A percentile compares a stretch with the other conserved stretches of the same genome.
Conservation (phyloP, 2,113 vertebrate species). For the Oenanthe oenanthe region DNA sequence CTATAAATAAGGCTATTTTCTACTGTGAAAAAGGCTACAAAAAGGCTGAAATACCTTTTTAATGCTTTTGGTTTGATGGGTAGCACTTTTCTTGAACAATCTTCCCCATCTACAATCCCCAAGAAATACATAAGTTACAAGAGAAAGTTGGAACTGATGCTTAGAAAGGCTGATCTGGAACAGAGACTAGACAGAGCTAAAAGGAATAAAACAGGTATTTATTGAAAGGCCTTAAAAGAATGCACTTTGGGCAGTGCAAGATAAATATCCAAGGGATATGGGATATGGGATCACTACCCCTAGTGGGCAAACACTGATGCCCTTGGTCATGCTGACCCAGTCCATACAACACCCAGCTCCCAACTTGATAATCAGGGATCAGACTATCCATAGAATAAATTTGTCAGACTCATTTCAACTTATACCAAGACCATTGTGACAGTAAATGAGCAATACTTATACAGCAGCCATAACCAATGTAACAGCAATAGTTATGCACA, state of each 20-base stretch:
- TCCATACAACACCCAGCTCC: background rate
- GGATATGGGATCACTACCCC: no score
- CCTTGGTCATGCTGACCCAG: background rate
- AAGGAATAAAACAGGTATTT: no score
- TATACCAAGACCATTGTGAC: background rate
- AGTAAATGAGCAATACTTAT: background rate
- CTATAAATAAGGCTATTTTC: background rate
- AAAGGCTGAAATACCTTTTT: background rate
- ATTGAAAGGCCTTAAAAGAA: no score
- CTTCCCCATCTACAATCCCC: background rate
- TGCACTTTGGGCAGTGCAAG: no score
- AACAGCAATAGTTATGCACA: background rate
- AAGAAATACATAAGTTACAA: background rate
- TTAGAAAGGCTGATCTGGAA: no score
- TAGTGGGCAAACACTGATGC: background rate
- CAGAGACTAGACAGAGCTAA: no score
- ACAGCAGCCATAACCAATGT: background rate
- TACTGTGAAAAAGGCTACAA: background rate
- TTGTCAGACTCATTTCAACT: background rate
- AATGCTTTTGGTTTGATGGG: background rate
- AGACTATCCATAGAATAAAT: background rate
- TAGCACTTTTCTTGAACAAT: background rate
- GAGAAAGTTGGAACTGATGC: background rate
- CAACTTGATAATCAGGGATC: background rate
- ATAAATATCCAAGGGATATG: no score